Base-by-base conservation (phyloP, 1,140 invertebrate species). In the Latrodectus geometricus region DNA sequence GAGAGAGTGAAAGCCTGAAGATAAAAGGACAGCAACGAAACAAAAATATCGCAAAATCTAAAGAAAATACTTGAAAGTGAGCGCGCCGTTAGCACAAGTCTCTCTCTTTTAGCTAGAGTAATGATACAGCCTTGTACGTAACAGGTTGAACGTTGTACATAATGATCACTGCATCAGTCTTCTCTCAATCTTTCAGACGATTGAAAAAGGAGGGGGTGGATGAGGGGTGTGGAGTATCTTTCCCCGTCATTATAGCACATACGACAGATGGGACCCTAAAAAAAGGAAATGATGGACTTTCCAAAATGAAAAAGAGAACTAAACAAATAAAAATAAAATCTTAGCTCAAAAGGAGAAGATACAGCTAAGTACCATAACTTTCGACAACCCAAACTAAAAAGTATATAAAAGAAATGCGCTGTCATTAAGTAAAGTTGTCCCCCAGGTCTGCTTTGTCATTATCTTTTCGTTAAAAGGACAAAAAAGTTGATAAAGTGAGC, bases 91-190 rank as follows among this genome's bases (percentile, higher is more conserved):
- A 84, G 82, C 73, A 52, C 72, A 84, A 70, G 48, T 70, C 54
- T 61, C 66, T 79, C 68, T 52, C 66, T 84, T 76, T 82, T 23
- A 70, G 56, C 73, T 35, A 20, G 65, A 84, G 82, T 84, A 84
- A 84, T 84, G 82, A 84, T 76, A 75, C 73, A 68, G 61, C 48
- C 72, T 76, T 68, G 72, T 84, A 76, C 73, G 82, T 84, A 84
- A 84, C 82, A 84, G 82, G 82, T 84, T 84, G 82, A 84, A 68
- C 73, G 49, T 49, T 84, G 82, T 84, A 84, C 82, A 84, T 84
- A 84, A 84, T 76, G 82, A 84, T 84, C 79, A 56, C 15, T 74
- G 21, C 72, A 15, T 84, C 8, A 48, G 35, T 48, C 73, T 75
- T 54, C n/a, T 66, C n/a, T 48, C 35, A 69, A 69, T 52, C 72